Evolutionary conservation across 2,113 vertebrate species (phyloP).

Genomic region (Cichladusa arquata): DNA sequence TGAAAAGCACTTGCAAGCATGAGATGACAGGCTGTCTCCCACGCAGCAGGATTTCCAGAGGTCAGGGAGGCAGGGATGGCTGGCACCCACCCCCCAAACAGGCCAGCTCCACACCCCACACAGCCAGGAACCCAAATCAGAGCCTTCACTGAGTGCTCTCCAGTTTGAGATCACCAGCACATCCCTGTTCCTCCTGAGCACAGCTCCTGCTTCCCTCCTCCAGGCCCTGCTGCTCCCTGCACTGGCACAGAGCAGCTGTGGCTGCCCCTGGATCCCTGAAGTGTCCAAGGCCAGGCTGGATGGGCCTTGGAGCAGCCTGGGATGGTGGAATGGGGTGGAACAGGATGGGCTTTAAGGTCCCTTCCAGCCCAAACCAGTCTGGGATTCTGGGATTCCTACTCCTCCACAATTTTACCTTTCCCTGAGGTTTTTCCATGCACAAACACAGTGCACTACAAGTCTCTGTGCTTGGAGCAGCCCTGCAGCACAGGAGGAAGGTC

Average conservation of each 20-base stretch:
- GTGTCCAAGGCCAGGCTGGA: background rate
- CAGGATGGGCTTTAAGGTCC: background rate
- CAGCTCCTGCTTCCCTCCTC: background rate
- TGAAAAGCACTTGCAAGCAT: conserved; percentile 59
- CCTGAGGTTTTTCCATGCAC: accelerated
- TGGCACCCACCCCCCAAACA: background rate
- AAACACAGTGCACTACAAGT: accelerated
- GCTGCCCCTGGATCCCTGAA: background rate
- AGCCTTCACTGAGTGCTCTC: background rate
- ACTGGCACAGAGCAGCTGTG: background rate
- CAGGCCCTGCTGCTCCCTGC: background rate
- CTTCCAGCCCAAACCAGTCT: background rate
- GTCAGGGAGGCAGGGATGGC: background rate
- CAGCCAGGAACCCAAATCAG: accelerated
- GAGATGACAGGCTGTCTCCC: conserved; percentile 50
- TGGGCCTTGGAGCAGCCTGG: accelerated
- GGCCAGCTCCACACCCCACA: too few relatives aligned
- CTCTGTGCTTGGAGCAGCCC: background rate
- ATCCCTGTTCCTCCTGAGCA: accelerated
- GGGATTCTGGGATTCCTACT: background rate
- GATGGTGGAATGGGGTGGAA: accelerated
- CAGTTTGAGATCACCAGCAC: background rate
- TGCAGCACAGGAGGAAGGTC: background rate
- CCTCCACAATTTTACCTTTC: accelerated
- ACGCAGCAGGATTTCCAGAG: background rate